Base-by-base conservation (phyloP, 30 jellyfish, hydroid and myxozoan genomes). In the Catostylus mosaicus region DNA sequence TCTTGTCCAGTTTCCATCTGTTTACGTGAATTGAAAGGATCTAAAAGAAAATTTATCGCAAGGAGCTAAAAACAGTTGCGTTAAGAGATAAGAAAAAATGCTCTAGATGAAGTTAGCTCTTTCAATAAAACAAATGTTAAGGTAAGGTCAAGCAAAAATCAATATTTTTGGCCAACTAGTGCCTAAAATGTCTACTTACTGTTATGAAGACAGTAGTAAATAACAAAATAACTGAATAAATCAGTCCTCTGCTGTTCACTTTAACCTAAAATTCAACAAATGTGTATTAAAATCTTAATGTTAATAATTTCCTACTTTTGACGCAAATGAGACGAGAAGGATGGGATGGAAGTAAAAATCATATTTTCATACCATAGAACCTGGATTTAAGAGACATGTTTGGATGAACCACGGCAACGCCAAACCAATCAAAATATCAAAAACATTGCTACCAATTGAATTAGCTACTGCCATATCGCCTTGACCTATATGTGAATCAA, bases 401-500 rank as follows among this genome's bases (percentile, higher is more conserved):
- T 76, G 70, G 27, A 89, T 71, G 38, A 89, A 85, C 97, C 97
- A 89, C 0, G 97, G 97, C 71, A 83, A 14, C 23, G 97, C 97
- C 24, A 89, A 72, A 35, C 97, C 97, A 66, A 89, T 74, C 11
- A 89, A 74, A 50, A 89, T 89, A 74, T 89, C 97, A 43, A 89
- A 89, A 27, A 89, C 91, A 61, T 89, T 89, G 80, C 95, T 82
- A 16, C 97, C 97, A 47, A 89, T 82, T 40, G 97, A 89, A 76
- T 89, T 89, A 19, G 97, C 86, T 1, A 83, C 95, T 0, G 97
- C 97, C 97, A 89, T 89, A 52, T 89, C 95, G n/a, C 97, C 97
- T 78, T 78, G 97, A 57, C 97, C 97, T 89, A 20, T 52, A 40
- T n/a, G n/a, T n/a, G n/a, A n/a, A n/a, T n/a, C n/a, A n/a, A n/a